A percentile compares a stretch with the other conserved stretches of the same genome.
phyloP scores from a whole-genome alignment of 1,140 invertebrate species.

The Lerema accius region DNA sequence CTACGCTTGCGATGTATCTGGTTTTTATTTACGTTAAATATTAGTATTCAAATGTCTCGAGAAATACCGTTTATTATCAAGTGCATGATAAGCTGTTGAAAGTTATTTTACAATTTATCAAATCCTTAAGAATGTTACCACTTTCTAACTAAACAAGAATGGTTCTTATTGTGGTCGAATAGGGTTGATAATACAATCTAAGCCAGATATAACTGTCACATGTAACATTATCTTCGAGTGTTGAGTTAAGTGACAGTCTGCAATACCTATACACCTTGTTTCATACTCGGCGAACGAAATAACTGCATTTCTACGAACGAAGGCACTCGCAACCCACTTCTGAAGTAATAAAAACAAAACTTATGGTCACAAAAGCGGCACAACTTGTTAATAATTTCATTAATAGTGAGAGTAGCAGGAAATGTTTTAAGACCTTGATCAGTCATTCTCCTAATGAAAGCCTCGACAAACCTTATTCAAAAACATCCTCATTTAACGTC shows the following conservation, averaged over 20 bases:
- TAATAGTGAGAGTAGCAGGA: neutral
- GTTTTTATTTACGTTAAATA: too few relatives aligned
- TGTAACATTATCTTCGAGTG: slow-evolving; percentile 7
- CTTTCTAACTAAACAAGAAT: slow-evolving; percentile 1
- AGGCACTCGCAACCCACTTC: slow-evolving; percentile 23
- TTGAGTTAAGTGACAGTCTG: slow-evolving; percentile 7
- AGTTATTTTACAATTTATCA: slow-evolving; percentile 17
- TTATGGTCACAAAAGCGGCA: neutral
- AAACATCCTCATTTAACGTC: slow-evolving; percentile 13
- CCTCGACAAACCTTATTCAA: slow-evolving; percentile 17
- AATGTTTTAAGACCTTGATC: slow-evolving; percentile 22
- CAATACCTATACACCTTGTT: slow-evolving; percentile 33
- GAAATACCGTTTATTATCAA: too few relatives aligned
- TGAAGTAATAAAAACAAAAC: neutral
- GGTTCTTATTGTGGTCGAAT: neutral
- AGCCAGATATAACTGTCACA: slow-evolving; percentile 4
- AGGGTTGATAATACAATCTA: neutral
- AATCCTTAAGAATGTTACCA: slow-evolving; percentile 11
- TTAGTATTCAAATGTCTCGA: too few relatives aligned
- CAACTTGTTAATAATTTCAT: neutral
- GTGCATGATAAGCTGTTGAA: neutral
- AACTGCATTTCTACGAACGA: slow-evolving; percentile 41
- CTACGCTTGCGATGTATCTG: too few relatives aligned
- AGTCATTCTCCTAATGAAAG: slow-evolving; percentile 38
- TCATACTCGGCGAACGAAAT: slow-evolving; percentile 42